Base-by-base conservation (phyloP, 2,888 invertebrate genomes). In the Torymus auratus region DNA sequence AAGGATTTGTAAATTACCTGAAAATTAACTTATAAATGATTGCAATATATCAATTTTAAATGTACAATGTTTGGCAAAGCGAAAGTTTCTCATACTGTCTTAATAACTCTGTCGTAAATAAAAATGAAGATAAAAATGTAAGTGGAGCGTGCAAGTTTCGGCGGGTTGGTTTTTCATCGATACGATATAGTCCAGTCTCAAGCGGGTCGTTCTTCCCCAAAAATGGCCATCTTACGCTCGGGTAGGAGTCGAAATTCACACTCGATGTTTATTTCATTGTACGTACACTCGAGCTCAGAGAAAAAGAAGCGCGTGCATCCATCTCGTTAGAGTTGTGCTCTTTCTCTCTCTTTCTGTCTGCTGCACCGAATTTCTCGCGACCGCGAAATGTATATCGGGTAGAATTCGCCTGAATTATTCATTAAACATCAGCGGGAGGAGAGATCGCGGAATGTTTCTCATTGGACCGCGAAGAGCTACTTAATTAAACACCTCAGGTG, bases 401-500 rank as follows among this genome's bases (percentile, higher is more conserved):
- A 41, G 41, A 41, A 41, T 41, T 1, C 41, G 41, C 17, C 28
- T 73, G 73, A 73, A 73, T 73, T 55, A 73, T 73, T 73, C 73
- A 73, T 73, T 10, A 11, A 14, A 23, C 12, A 17, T 62, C 52
- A 17, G 64, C 11, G 14, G 14, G 62, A 13, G 14, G 62, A 23
- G 15, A 52, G 65, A 68, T 53, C n/a, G 14, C 4, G n/a, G 23
- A 17, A 68, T 55, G 14, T 53, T 64, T 64, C 64, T 73, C 53
- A 23, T 23, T 56, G 53, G 75, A 52, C n/a, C 52, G 60, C 53
- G 61, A 67, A 58, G 41, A 41, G 67, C 67, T 67, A 23, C 67
- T 75, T 75, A 67, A 67, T 75, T 60, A 67, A 75, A 60, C 73
- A 64, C 64, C 64, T 64, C 73, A 64, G 73, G 73, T 73, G n/a